Evolutionary conservation across 2,888 invertebrate genomes (phyloP).

Genomic region (Mythimna albipuncta): DNA sequence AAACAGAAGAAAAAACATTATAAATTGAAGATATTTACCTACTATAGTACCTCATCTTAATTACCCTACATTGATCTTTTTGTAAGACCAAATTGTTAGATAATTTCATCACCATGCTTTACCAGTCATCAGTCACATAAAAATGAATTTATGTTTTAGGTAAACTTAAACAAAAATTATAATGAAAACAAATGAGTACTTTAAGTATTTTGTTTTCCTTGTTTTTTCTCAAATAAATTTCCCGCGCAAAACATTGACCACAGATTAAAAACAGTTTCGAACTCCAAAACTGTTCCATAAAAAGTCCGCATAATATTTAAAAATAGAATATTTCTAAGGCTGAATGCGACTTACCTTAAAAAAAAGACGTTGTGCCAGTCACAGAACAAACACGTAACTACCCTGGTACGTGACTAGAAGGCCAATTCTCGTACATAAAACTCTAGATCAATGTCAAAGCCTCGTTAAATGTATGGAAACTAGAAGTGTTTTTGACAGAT

Average conservation of each 20-base stretch:
- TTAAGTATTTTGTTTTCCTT: not conserved
- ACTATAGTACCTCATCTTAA: too few relatives aligned
- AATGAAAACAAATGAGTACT: too few relatives aligned
- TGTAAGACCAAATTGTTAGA: not conserved
- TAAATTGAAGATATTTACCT: not conserved
- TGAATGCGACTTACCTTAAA: constrained; percentile 22
- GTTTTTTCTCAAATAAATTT: not conserved
- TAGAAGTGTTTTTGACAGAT: too few relatives aligned
- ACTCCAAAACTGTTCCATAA: not conserved
- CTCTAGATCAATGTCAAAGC: too few relatives aligned
- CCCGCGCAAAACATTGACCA: not conserved
- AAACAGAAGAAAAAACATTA: too few relatives aligned
- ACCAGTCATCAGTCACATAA: not conserved
- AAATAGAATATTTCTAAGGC: not conserved
- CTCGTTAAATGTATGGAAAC: too few relatives aligned
- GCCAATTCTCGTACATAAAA: too few relatives aligned
- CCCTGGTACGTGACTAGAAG: constrained; percentile 11
- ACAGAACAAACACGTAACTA: constrained; percentile 32
- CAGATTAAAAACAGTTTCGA: not conserved
- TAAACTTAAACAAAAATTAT: too few relatives aligned
- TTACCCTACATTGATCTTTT: not conserved
- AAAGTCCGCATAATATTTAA: not conserved
- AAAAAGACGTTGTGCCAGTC: constrained; percentile 31
- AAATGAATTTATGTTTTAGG: too few relatives aligned
- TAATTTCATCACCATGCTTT: not conserved